Percentiles rank a stretch among this genome's conserved stretches.
These are phyloP conservation scores for Azorinus chamasolen DNA, from an alignment of 2,888 invertebrate genomes.

Conservation along the genomic window DNA sequence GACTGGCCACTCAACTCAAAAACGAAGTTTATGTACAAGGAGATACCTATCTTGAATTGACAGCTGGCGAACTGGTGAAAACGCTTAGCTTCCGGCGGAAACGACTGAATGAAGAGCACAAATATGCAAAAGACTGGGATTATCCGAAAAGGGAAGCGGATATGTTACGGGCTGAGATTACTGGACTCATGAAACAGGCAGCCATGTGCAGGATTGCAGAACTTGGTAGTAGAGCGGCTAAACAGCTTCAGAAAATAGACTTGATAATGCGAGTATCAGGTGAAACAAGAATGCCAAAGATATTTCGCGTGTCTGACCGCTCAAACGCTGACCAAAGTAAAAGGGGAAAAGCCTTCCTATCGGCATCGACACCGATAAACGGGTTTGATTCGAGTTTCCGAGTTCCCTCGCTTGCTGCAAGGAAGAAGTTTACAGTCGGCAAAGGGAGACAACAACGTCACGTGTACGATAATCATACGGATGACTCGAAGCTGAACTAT, in stretches of 20 bases:
- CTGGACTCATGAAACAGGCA: constrained; percentile 55
- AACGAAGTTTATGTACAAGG: constrained; percentile 58
- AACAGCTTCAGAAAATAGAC: constrained; percentile 61
- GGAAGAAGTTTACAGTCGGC: not conserved
- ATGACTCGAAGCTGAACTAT: constrained; percentile 51
- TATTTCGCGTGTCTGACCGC: constrained; percentile 55
- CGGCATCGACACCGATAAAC: constrained; percentile 54
- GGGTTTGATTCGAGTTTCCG: constrained; percentile 28
- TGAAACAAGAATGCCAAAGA: constrained; percentile 46
- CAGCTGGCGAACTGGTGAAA: constrained; percentile 47
- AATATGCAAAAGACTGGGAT: constrained; percentile 50
- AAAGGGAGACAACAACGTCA: constrained; percentile 12
- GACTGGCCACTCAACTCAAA: constrained; percentile 51
- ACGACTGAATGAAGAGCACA: constrained; percentile 41
- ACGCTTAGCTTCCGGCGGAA: constrained; percentile 44
- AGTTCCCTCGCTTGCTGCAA: not conserved
- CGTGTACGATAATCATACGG: constrained; percentile 43
- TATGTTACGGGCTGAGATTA: constrained; percentile 37
- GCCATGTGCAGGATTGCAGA: constrained; percentile 53
- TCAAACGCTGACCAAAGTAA: constrained; percentile 23
- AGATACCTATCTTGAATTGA: constrained; percentile 54
- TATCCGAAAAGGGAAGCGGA: constrained; percentile 50
- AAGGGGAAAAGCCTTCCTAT: constrained; percentile 36
- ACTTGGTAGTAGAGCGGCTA: constrained; percentile 41
- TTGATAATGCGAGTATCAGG: constrained; percentile 54